Base-by-base conservation (phyloP, 1,140 invertebrate species). In the Apis laboriosa region DNA sequence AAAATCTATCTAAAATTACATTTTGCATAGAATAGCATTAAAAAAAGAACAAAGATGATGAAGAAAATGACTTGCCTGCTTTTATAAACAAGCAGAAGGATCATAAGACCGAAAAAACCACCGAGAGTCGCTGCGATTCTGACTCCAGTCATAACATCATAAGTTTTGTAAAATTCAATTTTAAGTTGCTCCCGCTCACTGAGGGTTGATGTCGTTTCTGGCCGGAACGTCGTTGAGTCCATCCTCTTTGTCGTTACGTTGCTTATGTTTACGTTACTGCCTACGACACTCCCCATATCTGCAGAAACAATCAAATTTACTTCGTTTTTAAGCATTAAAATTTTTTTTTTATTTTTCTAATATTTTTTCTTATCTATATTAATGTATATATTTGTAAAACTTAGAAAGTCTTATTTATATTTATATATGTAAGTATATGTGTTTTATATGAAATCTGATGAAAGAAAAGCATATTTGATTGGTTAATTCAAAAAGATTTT, bases 81-180 rank as follows among this genome's bases (percentile, higher is more conserved):
- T 93, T 98, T 98, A 94, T 98, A 98, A 63, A 98, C 95, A 78
- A 98, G 96, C 83, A 97, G 95, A 90, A 98, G 96, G 19, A 98
- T 97, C 96, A 98, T 98, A 84, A 98, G 94, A 58, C 97, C 96
- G 94, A 98, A 98, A 92, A 98, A 97, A 83, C 97, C 97, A 87
- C 97, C 97, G 55, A 98, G 95, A 9, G 97, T 98, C 83, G 97
- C 97, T 71, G 97, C 98, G 92, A 98, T 98, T 64, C 97, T 95
- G 78, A 97, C 96, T 74, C 97, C 97, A 80, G 97, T 98, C 97
- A 98, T 98, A 88, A 97, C 97, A 94, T 98, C 97, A 93, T 98
- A 98, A 58, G 97, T 97, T 85, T 96, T 96, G 94, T 97, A 98
- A 94, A 97, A 97, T 92, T 97, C 97, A 87, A 96, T 95, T 88